Evolutionary conservation across 2,797 vertebrate species (phyloP).

Genomic region (Yasuhikotakia modesta): DNA sequence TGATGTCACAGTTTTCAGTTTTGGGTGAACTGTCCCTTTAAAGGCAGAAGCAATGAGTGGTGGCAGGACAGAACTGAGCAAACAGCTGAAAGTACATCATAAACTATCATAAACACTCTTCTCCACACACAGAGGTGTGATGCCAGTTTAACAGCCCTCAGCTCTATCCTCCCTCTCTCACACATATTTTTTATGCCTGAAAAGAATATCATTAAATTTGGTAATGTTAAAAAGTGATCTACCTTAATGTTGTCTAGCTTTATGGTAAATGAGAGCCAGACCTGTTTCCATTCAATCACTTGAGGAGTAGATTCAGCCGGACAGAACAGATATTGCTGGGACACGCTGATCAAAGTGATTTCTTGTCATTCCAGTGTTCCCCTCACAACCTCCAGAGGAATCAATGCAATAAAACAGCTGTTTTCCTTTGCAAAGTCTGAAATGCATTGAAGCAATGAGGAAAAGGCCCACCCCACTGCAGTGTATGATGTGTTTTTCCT

Average conservation of each 20-base stretch:
- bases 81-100: background rate
- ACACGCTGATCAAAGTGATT: background rate
- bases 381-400: background rate
- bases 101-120: background rate
- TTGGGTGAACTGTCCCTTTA: background rate
- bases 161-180: too few species aligned
- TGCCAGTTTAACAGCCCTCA: slow-evolving; percentile 4
- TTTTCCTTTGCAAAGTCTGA: too few species aligned
- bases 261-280: slow-evolving; percentile 2
- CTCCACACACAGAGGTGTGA: background rate
- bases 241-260: background rate
- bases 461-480: background rate
- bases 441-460: background rate
- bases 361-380: background rate
- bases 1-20: background rate
- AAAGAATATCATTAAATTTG: background rate
- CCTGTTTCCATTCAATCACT: slow-evolving; percentile 13
- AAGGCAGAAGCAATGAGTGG: background rate
- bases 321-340: background rate
- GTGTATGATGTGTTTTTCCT: background rate
- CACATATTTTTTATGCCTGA: background rate
- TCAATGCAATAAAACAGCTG: background rate
- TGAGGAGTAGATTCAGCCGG: background rate
- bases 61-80: background rate
- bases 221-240: too few species aligned